Evolutionary conservation across 2,888 invertebrate species (phyloP).

Genomic region (Athalia rosae): DNA sequence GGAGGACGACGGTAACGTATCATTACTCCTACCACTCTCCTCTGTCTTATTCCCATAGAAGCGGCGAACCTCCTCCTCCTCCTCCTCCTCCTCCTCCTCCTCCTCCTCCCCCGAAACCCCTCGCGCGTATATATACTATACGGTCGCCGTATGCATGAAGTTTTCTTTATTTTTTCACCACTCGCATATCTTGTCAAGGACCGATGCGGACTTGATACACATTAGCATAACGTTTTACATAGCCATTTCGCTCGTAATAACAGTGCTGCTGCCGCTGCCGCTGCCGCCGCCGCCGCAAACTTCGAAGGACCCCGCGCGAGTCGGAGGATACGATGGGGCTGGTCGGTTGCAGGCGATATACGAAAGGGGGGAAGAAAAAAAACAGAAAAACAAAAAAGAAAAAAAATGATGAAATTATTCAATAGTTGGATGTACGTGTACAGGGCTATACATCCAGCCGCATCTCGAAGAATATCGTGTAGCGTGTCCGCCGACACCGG

Average conservation of each 20-base stretch:
- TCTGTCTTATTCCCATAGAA: not conserved
- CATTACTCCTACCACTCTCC: conserved; percentile 51
- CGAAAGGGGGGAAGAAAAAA: conserved; percentile 46
- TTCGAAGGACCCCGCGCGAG: not conserved
- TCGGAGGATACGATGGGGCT: conserved; percentile 13
- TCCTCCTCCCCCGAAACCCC: not conserved
- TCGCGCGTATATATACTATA: no score
- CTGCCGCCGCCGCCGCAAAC: no score
- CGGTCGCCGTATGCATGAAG: not conserved
- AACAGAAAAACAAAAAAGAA: not conserved
- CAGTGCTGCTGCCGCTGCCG: conserved; percentile 44
- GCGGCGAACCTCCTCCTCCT: conserved; percentile 5
- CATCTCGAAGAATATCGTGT: no score
- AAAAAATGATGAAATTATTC: not conserved
- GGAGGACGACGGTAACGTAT: conserved; percentile 54
- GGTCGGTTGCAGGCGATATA: conserved; percentile 39
- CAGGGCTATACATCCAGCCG: no score
- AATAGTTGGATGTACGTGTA: no score
- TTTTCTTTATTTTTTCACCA: conserved; percentile 49
- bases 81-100: conserved; percentile 25
- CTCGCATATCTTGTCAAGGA: conserved; percentile 46
- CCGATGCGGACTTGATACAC: conserved; percentile 52
- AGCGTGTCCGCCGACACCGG: not conserved
- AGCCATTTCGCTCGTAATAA: conserved; percentile 54
- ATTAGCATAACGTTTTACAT: conserved; percentile 63